These are phyloP conservation scores for Corvus cornix DNA, from an alignment of 2,113 vertebrate species.

Conservation along the genomic window DNA sequence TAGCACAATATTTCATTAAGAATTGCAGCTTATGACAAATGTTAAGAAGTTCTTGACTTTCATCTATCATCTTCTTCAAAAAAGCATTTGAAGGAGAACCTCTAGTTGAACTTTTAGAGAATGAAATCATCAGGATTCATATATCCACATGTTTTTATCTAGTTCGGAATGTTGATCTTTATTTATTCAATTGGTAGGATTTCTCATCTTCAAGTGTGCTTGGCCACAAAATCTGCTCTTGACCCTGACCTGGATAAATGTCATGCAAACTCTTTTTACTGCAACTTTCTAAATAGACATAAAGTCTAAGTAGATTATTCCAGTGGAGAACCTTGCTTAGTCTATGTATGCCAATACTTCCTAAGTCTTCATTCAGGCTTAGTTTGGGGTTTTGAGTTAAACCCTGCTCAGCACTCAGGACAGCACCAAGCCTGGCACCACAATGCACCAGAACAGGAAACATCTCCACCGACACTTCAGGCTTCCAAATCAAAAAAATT, in stretches of 20 bases:
- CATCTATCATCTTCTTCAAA: not conserved
- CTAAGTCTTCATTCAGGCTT: not conserved
- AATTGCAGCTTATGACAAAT: not conserved
- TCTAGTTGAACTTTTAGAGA: not conserved
- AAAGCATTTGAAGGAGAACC: not conserved
- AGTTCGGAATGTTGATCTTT: slow-evolving; percentile 21
- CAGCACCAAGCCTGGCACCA: not conserved
- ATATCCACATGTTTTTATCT: slow-evolving; percentile 4
- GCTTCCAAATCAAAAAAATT: not conserved
- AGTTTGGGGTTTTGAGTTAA: not conserved
- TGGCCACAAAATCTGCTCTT: not conserved
- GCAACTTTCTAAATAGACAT: not conserved
- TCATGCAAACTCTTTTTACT: not conserved
- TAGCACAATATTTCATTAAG: not conserved
- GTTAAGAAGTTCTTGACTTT: not conserved
- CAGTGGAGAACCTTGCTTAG: not conserved
- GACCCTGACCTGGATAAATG: not conserved
- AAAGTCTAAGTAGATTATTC: not conserved
- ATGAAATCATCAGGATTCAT: slow-evolving; percentile 24
- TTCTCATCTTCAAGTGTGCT: not conserved
- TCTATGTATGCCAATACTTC: not conserved
- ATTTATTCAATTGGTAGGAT: slow-evolving; percentile 1
- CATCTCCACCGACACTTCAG: not conserved
- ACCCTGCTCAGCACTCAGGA: not conserved
- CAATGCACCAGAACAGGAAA: not conserved